Evolutionary conservation across 1,140 invertebrate genomes (phyloP).

Genomic region (Trachymyrmex septentrionalis): DNA sequence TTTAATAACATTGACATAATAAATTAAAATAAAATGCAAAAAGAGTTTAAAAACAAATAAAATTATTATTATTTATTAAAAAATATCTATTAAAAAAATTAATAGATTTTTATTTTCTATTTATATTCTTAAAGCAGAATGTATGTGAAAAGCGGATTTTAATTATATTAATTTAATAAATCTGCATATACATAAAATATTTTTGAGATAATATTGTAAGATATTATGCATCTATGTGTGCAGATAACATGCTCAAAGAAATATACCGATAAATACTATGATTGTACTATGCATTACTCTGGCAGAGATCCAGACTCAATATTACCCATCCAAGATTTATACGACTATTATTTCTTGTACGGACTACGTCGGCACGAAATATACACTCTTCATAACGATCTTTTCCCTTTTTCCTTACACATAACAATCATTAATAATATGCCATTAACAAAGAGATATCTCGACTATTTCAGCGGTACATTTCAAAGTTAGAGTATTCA

Average conservation of each 20-base stretch:
- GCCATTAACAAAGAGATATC: conserved; percentile 54
- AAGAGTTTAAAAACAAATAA: neutral
- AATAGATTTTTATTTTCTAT: neutral
- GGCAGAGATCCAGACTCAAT: conserved; percentile 77
- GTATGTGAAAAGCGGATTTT: neutral
- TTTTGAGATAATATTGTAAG: neutral
- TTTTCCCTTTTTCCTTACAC: conserved; percentile 27
- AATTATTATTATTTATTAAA: neutral
- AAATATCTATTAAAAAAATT: neutral
- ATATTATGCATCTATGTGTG: conserved; percentile 7
- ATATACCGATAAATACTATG: conserved; percentile 50
- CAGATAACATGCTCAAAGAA: conserved; percentile 52
- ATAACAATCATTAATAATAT: conserved; percentile 59
- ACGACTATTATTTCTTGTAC: conserved; percentile 77
- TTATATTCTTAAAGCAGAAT: neutral
- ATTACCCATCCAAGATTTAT: conserved; percentile 77
- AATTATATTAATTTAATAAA: conserved; percentile 1
- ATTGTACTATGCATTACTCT: conserved; percentile 68
- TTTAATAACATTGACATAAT: neutral
- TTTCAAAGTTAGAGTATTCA: conserved; percentile 12
- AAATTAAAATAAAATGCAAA: neutral
- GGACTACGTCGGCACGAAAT: conserved; percentile 62
- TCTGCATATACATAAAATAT: neutral
- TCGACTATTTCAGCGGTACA: neutral
- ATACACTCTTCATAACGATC: conserved; percentile 64